Conservation (phyloP, 1,140 invertebrate species). For the Mya arenaria region DNA sequence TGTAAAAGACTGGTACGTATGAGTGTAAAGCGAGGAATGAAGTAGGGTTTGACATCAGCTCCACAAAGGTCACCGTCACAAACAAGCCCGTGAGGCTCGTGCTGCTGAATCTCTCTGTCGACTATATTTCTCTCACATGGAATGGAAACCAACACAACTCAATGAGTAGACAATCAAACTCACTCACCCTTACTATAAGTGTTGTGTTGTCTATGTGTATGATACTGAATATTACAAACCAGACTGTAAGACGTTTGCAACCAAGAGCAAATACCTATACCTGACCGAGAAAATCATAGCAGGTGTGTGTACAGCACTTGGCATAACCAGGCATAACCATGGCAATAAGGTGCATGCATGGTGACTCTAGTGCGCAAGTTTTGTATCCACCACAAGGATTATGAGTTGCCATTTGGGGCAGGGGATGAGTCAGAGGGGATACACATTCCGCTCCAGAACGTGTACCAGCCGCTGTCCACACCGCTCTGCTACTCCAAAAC, state of each 20-base stretch:
- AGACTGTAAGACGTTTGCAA: constrained; percentile 78
- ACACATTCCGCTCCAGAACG: constrained; percentile 80
- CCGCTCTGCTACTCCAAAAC: constrained; percentile 76
- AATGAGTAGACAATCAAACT: constrained; percentile 78
- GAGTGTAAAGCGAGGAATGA: constrained; percentile 73
- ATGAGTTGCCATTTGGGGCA: constrained; percentile 70
- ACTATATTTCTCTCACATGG: constrained; percentile 82
- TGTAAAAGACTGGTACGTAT: constrained; percentile 72
- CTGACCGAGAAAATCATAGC: constrained; percentile 71
- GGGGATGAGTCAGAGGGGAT: constrained; percentile 69
- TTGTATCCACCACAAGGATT: constrained; percentile 77
- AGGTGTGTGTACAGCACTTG: constrained; percentile 71
- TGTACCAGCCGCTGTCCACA: constrained; percentile 71
- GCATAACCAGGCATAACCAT: constrained; percentile 68
- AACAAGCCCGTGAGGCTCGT: constrained; percentile 80
- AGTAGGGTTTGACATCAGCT: constrained; percentile 75
- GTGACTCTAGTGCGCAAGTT: constrained; percentile 73
- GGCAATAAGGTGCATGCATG: constrained; percentile 76
- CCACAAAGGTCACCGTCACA: constrained; percentile 71
- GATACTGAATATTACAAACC: constrained; percentile 75
- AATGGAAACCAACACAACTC: constrained; percentile 80
- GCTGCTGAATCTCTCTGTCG: constrained; percentile 75
- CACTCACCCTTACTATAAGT: constrained; percentile 80
- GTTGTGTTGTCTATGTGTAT: constrained; percentile 81
- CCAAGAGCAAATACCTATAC: constrained; percentile 46